Conservation (phyloP, 2,113 vertebrate genomes). For the Erythrolamprus reginae region DNA sequence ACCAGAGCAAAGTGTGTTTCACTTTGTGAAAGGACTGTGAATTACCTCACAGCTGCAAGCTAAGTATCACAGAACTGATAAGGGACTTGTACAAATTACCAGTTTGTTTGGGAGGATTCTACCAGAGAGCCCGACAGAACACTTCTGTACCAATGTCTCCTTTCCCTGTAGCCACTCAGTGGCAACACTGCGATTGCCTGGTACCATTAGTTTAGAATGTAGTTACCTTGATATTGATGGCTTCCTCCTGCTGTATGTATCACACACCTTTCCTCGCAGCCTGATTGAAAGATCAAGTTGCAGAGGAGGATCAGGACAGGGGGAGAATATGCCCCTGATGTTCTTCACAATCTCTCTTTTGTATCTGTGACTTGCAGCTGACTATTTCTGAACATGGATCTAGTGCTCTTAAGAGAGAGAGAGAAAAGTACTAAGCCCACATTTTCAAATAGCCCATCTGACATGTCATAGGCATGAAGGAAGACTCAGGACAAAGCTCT, state of each 20-base stretch:
- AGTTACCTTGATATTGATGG: not conserved
- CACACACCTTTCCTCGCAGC: not conserved
- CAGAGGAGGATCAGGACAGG: not conserved
- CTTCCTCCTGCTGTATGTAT: not conserved
- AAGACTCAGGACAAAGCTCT: not conserved
- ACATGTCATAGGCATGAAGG: not conserved
- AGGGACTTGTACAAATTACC: too few species aligned
- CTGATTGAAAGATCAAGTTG: not conserved
- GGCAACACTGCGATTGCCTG: not conserved
- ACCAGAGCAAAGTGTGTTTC: too few species aligned
- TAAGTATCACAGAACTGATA: too few species aligned
- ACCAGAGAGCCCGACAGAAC: too few species aligned
- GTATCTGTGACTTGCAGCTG: not conserved
- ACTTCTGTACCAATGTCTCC: not conserved
- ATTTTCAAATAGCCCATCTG: not conserved
- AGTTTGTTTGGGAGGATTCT: too few species aligned
- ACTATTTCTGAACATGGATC: not conserved
- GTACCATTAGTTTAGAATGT: not conserved
- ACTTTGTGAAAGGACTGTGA: too few species aligned
- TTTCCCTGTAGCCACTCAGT: not conserved
- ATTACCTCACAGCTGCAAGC: too few species aligned
- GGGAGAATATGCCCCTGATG: not conserved
- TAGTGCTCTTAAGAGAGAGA: not conserved
- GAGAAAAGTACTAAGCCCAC: not conserved
- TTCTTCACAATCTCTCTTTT: not conserved